A percentile compares a stretch with the other conserved stretches of the same genome.
These are phyloP conservation scores for Clistopyga incitator DNA, from an alignment of 2,888 invertebrate species.

Conservation along the genomic window DNA sequence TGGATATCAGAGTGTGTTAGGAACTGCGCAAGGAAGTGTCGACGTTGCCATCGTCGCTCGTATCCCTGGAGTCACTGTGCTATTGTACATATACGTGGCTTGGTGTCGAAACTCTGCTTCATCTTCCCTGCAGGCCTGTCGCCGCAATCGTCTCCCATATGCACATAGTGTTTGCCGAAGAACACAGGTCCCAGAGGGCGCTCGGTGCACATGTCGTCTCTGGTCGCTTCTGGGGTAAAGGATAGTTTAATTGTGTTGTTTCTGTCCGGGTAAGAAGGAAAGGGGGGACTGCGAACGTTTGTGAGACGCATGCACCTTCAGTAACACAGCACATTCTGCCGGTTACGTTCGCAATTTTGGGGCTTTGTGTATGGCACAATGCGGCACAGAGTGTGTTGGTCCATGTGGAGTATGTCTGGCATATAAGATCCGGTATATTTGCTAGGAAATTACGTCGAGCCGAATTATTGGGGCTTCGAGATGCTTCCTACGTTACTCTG, in stretches of 20 bases:
- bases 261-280: slow-evolving; percentile 4
- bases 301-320: slow-evolving; percentile 13
- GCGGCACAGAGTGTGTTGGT: not conserved
- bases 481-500: not conserved
- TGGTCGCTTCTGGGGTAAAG: slow-evolving; percentile 70
- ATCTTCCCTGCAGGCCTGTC: slow-evolving; percentile 29
- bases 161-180: slow-evolving; percentile 9
- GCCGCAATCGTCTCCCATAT: slow-evolving; percentile 35
- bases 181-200: not conserved
- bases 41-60: slow-evolving; percentile 22
- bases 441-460: not conserved
- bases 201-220: slow-evolving; percentile 2
- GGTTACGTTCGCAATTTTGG: slow-evolving; percentile 5
- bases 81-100: not conserved
- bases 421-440: not conserved
- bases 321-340: slow-evolving; percentile 1
- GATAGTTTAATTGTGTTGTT: slow-evolving; percentile 78
- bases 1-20: slow-evolving; percentile 13
- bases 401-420: not conserved
- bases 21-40: slow-evolving; percentile 33
- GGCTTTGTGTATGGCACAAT: slow-evolving; percentile 1
- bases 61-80: not conserved
- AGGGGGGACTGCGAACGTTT: slow-evolving; percentile 23
- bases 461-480: slow-evolving; percentile 11
- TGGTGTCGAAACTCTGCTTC: slow-evolving; percentile 5